phyloP scores from a whole-genome alignment of 1,140 invertebrate genomes.

The Philopotamus ludificatus region DNA sequence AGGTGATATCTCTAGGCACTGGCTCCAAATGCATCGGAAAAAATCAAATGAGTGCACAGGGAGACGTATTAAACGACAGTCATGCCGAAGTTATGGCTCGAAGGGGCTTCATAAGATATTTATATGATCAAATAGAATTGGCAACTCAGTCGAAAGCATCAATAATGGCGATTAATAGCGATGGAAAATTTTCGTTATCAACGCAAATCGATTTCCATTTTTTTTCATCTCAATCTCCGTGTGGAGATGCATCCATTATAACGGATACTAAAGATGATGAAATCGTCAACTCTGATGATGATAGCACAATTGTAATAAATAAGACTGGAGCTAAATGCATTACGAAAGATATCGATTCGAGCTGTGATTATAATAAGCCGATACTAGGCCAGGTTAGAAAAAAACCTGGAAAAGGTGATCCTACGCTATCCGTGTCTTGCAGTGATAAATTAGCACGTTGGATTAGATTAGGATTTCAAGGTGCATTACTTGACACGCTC shows the following conservation, averaged over 20 bases:
- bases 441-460: conserved; percentile 92
- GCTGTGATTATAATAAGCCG: conserved; percentile 67
- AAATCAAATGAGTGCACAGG: conserved; percentile 64
- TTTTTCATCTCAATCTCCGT: conserved; percentile 84
- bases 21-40: conserved; percentile 89
- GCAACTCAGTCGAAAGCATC: conserved; percentile 48
- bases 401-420: conserved; percentile 90
- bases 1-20: conserved; percentile 79
- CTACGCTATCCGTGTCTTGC: conserved; percentile 86
- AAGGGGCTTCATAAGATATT: conserved; percentile 76
- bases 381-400: conserved; percentile 72
- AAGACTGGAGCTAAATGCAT: conserved; percentile 87
- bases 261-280: conserved; percentile 53
- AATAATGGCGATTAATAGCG: conserved; percentile 46
- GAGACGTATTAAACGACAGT: conserved; percentile 80
- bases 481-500: conserved; percentile 72
- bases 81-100: conserved; percentile 86
- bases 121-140: conserved; percentile 65
- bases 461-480: conserved; percentile 81
- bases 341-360: conserved; percentile 56
- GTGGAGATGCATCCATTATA: conserved; percentile 93
- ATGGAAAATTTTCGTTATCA: conserved; percentile 48
- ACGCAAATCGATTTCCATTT: conserved; percentile 78
- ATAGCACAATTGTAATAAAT: conserved; percentile 61
- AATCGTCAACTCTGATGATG: conserved; percentile 45